Conservation (phyloP, 2,888 invertebrate genomes). For the Lycophotia porphyrea region DNA sequence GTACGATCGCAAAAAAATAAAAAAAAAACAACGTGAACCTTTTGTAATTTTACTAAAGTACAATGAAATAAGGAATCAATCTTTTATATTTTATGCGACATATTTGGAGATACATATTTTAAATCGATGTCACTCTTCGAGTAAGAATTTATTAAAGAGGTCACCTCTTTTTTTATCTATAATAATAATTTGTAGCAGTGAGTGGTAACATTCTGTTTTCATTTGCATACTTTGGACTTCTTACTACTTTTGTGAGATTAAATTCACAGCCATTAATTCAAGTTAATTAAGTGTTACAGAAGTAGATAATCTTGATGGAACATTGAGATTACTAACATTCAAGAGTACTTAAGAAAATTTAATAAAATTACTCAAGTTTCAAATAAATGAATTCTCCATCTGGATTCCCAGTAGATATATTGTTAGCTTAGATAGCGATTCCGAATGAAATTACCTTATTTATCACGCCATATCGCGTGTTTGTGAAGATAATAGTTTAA, state of each 20-base stretch:
- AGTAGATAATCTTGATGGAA: not conserved
- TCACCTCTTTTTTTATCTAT: not conserved
- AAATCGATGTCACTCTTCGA: not conserved
- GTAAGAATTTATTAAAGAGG: not conserved
- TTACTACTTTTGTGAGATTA: too few relatives aligned
- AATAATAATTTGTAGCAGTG: not conserved
- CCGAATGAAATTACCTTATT: constrained; percentile 47
- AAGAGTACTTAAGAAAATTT: not conserved
- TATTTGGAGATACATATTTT: not conserved
- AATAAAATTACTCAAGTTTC: constrained; percentile 9
- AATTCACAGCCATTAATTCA: not conserved
- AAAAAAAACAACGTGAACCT: not conserved
- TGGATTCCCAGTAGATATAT: constrained; percentile 19
- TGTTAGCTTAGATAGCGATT: constrained; percentile 45
- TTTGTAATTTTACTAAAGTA: not conserved
- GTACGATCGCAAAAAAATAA: not conserved
- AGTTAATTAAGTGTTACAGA: not conserved
- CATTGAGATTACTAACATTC: not conserved
- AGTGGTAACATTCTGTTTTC: not conserved
- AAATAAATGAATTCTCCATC: constrained; percentile 14
- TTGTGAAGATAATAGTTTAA: constrained; percentile 56
- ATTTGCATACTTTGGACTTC: not conserved
- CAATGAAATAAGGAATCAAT: not conserved
- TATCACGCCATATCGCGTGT: constrained; percentile 64
- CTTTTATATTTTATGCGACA: not conserved